phyloP scores from a whole-genome alignment of 2,888 invertebrate species.

The Clunio marinus region DNA sequence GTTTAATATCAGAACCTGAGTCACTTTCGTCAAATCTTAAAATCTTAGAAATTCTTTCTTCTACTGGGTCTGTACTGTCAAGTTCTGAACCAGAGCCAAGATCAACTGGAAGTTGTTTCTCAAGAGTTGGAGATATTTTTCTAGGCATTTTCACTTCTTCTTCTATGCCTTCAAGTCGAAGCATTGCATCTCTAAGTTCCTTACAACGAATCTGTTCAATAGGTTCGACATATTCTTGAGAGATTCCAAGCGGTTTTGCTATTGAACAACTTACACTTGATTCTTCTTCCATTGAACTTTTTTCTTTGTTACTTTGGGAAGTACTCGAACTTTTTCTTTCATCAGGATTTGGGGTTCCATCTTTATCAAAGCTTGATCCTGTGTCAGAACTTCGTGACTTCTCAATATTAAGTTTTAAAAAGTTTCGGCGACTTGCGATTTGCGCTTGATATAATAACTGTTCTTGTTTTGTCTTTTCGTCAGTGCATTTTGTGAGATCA shows the following conservation, averaged over 20 bases:
- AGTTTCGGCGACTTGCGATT: slow-evolving; percentile 55
- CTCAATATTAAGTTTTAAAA: slow-evolving; percentile 65
- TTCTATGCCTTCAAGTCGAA: slow-evolving; percentile 58
- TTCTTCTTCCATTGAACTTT: slow-evolving; percentile 65
- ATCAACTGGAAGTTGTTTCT: slow-evolving; percentile 62
- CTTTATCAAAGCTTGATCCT: slow-evolving; percentile 71
- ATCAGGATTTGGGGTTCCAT: slow-evolving; percentile 57
- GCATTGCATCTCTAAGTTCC: slow-evolving; percentile 58
- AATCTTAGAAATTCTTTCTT: slow-evolving; percentile 52
- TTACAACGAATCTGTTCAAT: slow-evolving; percentile 55
- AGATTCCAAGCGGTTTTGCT: slow-evolving; percentile 72
- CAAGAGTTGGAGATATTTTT: slow-evolving; percentile 55
- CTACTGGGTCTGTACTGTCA: slow-evolving; percentile 51
- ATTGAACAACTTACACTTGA: slow-evolving; percentile 75
- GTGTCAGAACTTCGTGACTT: slow-evolving; percentile 75
- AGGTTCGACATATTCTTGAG: slow-evolving; percentile 66
- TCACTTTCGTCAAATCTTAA: slow-evolving; percentile 56
- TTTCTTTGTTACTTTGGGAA: slow-evolving; percentile 55
- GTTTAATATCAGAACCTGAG: slow-evolving; percentile 56
- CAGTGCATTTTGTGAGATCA: slow-evolving; percentile 45
- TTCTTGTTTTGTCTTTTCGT: slow-evolving; percentile 35
- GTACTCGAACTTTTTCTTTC: slow-evolving; percentile 55
- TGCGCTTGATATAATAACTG: slow-evolving; percentile 28
- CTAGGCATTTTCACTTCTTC: slow-evolving; percentile 51
- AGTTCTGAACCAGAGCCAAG: slow-evolving; percentile 58